Conservation (phyloP, 2,888 invertebrate genomes). For the Rhingia rostrata region DNA sequence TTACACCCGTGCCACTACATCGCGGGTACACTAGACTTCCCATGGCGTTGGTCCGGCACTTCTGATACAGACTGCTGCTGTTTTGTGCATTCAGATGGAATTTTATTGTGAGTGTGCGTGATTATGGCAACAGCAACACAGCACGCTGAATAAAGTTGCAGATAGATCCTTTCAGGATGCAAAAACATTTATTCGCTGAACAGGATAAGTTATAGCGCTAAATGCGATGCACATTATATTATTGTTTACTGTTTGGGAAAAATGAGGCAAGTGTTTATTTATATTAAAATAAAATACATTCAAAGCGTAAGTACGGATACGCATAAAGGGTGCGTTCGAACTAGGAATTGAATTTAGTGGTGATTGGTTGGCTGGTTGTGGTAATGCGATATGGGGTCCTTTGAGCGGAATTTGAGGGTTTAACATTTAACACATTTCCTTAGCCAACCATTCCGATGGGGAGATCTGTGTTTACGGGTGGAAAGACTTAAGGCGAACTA, state of each 20-base stretch:
- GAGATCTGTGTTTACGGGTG: too few relatives aligned
- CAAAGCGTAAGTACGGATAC: not conserved
- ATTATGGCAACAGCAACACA: constrained; percentile 39
- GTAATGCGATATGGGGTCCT: constrained; percentile 7
- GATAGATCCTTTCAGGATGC: constrained; percentile 34
- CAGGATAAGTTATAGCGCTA: constrained; percentile 58
- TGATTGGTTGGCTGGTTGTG: constrained; percentile 51
- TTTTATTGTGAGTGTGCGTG: constrained; percentile 53
- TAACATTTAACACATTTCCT: too few relatives aligned
- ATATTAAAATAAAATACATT: constrained; percentile 56
- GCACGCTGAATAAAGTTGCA: constrained; percentile 29
- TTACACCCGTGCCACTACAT: constrained; percentile 45
- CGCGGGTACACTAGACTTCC: not conserved
- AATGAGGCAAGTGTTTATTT: constrained; percentile 49
- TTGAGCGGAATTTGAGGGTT: too few relatives aligned
- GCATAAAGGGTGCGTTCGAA: constrained; percentile 42
- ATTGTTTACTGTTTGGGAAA: constrained; percentile 66
- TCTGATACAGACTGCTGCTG: constrained; percentile 49
- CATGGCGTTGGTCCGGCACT: not conserved
- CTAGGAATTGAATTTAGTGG: constrained; percentile 52
- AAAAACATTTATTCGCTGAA: constrained; percentile 51
- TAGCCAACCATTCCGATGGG: too few relatives aligned
- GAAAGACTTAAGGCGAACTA: too few relatives aligned
- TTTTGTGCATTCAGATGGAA: constrained; percentile 71
- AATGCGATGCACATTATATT: constrained; percentile 61